Evolutionary conservation across 2,113 vertebrate genomes (phyloP).

Genomic region (Podarcis cretensis): DNA sequence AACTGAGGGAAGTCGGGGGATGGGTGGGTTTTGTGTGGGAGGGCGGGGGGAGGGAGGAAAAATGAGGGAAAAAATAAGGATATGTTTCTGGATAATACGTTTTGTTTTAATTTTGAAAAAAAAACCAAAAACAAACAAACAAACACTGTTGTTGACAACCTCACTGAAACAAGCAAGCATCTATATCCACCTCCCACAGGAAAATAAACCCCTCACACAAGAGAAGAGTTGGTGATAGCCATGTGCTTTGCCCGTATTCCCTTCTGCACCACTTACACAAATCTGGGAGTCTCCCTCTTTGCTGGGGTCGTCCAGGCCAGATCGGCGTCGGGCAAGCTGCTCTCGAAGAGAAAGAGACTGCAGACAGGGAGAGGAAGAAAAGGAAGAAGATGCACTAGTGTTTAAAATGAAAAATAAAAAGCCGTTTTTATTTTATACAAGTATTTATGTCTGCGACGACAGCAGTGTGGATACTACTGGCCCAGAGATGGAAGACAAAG

Average conservation of each 20-base stretch:
- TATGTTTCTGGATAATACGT: too few relatives aligned
- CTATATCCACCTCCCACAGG: not conserved
- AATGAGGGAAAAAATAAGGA: too few relatives aligned
- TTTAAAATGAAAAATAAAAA: not conserved
- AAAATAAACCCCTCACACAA: not conserved
- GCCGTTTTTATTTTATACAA: too few relatives aligned
- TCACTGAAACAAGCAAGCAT: not conserved
- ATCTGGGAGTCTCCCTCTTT: conserved; percentile 74
- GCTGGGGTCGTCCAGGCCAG: conserved; percentile 69
- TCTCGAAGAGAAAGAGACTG: conserved; percentile 73
- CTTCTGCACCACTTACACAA: conserved; percentile 11
- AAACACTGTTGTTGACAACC: too few relatives aligned
- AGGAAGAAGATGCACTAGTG: not conserved
- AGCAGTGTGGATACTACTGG: too few relatives aligned
- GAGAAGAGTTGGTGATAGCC: not conserved
- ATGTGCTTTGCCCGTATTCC: not conserved
- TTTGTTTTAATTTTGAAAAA: too few relatives aligned
- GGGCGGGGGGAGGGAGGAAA: too few relatives aligned
- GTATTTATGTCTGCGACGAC: too few relatives aligned
- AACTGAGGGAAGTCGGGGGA: too few relatives aligned
- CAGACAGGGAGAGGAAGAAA: not conserved
- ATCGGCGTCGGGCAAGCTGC: conserved; percentile 72
- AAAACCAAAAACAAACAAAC: too few relatives aligned
- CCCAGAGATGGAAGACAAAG: too few relatives aligned
- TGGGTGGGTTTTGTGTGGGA: too few relatives aligned